Conservation (phyloP, 2,113 vertebrate genomes). For the Eonycteris spelaea region DNA sequence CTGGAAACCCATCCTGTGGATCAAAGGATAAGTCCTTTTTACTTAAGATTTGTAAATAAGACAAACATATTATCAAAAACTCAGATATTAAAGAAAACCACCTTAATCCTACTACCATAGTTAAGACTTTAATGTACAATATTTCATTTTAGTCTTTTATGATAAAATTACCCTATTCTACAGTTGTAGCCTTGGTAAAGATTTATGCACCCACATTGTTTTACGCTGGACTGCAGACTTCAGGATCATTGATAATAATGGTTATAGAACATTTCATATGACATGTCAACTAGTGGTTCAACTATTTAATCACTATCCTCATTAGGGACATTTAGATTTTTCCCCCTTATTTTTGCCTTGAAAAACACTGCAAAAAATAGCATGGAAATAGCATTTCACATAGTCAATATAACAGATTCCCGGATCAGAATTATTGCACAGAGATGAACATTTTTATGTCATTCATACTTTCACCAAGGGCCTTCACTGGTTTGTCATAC, state of each 20-base stretch:
- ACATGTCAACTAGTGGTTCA: not conserved
- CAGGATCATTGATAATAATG: not conserved
- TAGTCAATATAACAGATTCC: not conserved
- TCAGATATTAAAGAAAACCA: not conserved
- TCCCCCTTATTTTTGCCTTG: not conserved
- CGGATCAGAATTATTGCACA: not conserved
- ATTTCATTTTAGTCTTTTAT: not conserved
- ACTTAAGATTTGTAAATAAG: not conserved
- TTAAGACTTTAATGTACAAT: not conserved
- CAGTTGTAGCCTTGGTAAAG: not conserved
- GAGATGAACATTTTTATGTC: not conserved
- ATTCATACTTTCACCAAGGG: not conserved
- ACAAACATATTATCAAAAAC: not conserved
- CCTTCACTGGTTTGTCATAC: not conserved
- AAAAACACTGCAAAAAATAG: conserved; percentile 26
- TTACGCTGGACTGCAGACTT: not conserved
- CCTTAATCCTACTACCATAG: not conserved
- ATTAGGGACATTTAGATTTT: not conserved
- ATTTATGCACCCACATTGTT: not conserved
- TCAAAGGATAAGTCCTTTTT: conserved; percentile 33
- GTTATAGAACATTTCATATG: not conserved
- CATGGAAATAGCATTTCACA: not conserved
- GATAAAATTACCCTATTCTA: not conserved
- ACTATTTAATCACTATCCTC: not conserved
- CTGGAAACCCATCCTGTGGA: conserved; percentile 92